Conservation (phyloP, 2,797 vertebrate species). For the Myotis vivesi region DNA sequence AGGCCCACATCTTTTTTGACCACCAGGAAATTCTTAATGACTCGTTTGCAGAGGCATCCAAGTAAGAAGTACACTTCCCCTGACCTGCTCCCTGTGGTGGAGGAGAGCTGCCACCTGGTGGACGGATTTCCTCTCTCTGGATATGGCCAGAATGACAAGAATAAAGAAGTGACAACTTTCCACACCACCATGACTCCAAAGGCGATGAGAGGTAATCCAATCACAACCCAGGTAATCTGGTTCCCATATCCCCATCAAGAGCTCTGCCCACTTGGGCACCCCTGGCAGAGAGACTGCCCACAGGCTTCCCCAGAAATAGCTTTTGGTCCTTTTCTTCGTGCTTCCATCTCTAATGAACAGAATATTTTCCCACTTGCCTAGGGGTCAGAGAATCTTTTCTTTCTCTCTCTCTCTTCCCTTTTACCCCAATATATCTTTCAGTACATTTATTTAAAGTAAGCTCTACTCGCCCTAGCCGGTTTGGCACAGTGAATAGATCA, state of each 20-base stretch:
- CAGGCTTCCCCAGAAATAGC: neutral
- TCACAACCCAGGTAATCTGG: neutral
- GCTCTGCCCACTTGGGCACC: too few relatives aligned
- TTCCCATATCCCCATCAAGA: rapidly evolving
- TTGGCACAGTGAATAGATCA: too few relatives aligned
- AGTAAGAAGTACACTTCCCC: neutral
- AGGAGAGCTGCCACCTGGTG: rapidly evolving
- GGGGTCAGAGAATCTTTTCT: neutral
- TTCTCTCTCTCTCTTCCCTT: too few relatives aligned
- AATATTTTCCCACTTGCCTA: neutral
- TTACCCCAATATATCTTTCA: neutral
- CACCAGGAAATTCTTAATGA: neutral
- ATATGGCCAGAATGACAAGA: neutral
- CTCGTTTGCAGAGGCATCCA: neutral
- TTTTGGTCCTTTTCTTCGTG: neutral
- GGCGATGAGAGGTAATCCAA: rapidly evolving
- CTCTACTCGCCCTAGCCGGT: neutral
- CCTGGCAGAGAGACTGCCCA: neutral
- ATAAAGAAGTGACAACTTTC: neutral
- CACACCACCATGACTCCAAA: neutral
- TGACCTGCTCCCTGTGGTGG: neutral
- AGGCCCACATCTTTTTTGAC: neutral
- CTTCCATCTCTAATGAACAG: neutral
- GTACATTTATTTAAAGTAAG: neutral
- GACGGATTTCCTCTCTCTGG: neutral